Evolutionary conservation across 2,888 invertebrate species (phyloP).

Genomic region (Athalia rosae): DNA sequence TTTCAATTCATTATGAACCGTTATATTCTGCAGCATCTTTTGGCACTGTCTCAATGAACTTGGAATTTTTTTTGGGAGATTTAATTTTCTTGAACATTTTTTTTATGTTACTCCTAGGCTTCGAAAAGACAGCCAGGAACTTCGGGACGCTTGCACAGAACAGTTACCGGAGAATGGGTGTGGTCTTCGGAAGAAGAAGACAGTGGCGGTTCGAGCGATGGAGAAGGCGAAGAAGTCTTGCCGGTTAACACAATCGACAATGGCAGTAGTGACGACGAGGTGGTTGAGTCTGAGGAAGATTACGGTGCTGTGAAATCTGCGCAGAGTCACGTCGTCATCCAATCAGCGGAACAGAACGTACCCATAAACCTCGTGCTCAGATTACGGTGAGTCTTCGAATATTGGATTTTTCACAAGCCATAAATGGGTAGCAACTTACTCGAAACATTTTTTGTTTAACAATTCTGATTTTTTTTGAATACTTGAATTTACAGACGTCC

Average conservation of each 20-base stretch:
- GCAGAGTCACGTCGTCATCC: constrained; percentile 62
- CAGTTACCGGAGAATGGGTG: constrained; percentile 98
- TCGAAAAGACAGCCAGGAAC: constrained; percentile 90
- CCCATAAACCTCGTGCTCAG: constrained; percentile 90
- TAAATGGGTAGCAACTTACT: constrained; percentile 17
- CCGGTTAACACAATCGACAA: constrained; percentile 74
- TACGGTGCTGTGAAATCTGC: constrained; percentile 67
- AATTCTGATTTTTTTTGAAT: constrained; percentile 20
- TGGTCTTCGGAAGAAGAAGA: constrained; percentile 98
- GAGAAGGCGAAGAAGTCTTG: constrained; percentile 72
- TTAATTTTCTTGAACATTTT: constrained; percentile 30
- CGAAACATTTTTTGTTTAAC: neutral
- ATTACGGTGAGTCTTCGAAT: constrained; percentile 80
- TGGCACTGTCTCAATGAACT: constrained; percentile 37
- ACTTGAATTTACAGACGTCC: constrained; percentile 60
- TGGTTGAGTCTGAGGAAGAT: constrained; percentile 66
- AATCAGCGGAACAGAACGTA: constrained; percentile 67
- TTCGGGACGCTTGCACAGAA: constrained; percentile 85
- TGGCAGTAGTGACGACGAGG: constrained; percentile 72
- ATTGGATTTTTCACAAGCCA: neutral
- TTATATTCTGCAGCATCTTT: too few relatives aligned
- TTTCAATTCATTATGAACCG: too few relatives aligned
- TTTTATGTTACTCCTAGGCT: constrained; percentile 71
- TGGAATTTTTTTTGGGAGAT: constrained; percentile 22
- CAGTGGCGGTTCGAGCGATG: constrained; percentile 77